Evolutionary conservation across 2,888 invertebrate species (phyloP).

Genomic region (Thereva unica): DNA sequence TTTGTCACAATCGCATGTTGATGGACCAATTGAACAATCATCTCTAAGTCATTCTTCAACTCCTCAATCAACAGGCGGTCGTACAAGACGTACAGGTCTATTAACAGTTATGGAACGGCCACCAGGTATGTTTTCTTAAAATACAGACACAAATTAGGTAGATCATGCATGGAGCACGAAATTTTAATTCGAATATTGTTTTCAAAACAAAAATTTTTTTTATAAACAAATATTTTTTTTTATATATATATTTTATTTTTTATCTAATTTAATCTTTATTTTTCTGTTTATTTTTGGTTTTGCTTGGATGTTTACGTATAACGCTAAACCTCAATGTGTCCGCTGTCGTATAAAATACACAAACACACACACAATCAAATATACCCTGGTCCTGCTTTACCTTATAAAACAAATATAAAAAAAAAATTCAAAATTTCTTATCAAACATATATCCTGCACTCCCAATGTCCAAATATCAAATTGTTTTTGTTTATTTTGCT

Average conservation of each 20-base stretch:
- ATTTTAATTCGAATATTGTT: conserved; percentile 35
- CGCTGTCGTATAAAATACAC: conserved; percentile 24
- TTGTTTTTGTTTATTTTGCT: conserved; percentile 42
- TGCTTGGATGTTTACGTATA: conserved; percentile 42
- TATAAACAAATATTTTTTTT: conserved; percentile 41
- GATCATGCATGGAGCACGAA: conserved; percentile 47
- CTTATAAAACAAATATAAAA: conserved; percentile 24
- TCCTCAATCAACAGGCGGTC: conserved; percentile 55
- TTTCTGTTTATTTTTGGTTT: conserved; percentile 46
- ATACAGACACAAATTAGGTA: not conserved
- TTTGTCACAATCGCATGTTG: conserved; percentile 51
- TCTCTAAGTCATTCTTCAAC: conserved; percentile 54
- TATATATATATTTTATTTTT: conserved; percentile 40
- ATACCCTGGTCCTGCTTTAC: conserved; percentile 20
- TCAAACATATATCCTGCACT: conserved; percentile 3
- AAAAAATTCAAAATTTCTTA: conserved; percentile 31
- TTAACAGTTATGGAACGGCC: conserved; percentile 85
- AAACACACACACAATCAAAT: not conserved
- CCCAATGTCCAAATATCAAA: conserved; percentile 9
- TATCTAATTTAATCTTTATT: conserved; percentile 42
- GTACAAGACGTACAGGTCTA: conserved; percentile 80
- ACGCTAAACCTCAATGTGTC: conserved; percentile 41
- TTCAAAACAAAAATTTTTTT: conserved; percentile 41
- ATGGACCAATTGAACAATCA: conserved; percentile 46
- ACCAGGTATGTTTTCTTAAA: conserved; percentile 67